phyloP scores from a whole-genome alignment of 2,797 vertebrate genomes.

The Hapalemur alaotrensis region DNA sequence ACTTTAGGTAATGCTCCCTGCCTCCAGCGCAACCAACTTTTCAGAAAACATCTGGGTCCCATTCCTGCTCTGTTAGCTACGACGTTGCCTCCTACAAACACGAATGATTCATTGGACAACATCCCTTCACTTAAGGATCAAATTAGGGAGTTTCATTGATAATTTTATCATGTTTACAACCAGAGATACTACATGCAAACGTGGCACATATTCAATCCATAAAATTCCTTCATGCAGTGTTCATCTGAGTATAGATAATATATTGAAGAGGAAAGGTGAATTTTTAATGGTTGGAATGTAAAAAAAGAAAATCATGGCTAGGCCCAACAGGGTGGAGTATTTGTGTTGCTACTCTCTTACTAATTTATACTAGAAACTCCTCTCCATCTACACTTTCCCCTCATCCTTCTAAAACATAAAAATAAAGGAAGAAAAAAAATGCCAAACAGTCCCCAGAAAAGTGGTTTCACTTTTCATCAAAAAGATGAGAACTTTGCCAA shows the following conservation, averaged over 20 bases:
- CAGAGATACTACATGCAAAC: conserved; percentile 78
- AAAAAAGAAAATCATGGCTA: conserved; percentile 20
- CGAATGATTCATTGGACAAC: conserved; percentile 84
- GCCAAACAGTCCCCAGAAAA: conserved; percentile 40
- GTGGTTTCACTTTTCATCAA: conserved; percentile 40
- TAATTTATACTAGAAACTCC: conserved; percentile 64
- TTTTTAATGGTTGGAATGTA: conserved; percentile 69
- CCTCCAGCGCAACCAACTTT: conserved; percentile 85
- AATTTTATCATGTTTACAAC: conserved; percentile 84
- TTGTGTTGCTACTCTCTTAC: conserved; percentile 58
- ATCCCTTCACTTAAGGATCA: conserved; percentile 84
- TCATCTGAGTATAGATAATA: conserved; percentile 66
- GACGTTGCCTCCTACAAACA: conserved; percentile 83
- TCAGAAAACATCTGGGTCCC: conserved; percentile 90
- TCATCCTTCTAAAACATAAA: neutral
- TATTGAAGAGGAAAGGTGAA: conserved; percentile 77
- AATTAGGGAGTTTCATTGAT: conserved; percentile 86
- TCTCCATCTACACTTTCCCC: neutral
- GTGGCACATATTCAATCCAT: conserved; percentile 46
- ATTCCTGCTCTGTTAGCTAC: conserved; percentile 84
- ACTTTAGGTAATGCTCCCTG: conserved; percentile 89
- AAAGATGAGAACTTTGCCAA: conserved; percentile 32
- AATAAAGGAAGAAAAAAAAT: neutral
- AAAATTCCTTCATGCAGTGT: neutral
- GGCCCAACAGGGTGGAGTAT: conserved; percentile 64